phyloP scores from a whole-genome alignment of 35 echinoderm and acorn worm genomes.

The Acanthaster planci region DNA sequence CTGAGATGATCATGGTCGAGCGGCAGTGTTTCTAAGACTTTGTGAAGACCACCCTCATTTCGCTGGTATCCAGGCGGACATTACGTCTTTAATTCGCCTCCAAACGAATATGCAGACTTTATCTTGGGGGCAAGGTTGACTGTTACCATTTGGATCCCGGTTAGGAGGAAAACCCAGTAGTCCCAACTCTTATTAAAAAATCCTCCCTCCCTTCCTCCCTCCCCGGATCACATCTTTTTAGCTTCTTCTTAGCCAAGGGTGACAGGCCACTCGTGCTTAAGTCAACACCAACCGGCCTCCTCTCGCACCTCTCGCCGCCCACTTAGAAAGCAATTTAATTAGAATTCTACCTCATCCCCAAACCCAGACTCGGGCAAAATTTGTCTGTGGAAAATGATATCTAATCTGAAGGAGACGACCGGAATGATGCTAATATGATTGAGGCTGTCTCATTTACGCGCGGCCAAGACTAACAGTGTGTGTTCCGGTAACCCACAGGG shows the following conservation, averaged over 20 bases:
- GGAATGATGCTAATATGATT: conserved; percentile 10
- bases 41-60: too few species aligned
- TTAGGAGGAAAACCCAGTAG: neutral
- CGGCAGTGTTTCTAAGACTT: too few species aligned
- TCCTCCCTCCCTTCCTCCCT: neutral
- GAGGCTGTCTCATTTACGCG: neutral
- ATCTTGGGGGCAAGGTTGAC: too few species aligned
- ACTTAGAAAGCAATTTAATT: conserved; percentile 22
- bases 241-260: conserved; percentile 8
- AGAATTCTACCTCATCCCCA: conserved; percentile 3
- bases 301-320: conserved; percentile 1
- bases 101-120: too few species aligned
- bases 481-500: neutral
- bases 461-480: neutral
- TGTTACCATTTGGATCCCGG: too few species aligned
- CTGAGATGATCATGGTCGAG: too few species aligned
- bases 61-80: too few species aligned
- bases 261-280: conserved; percentile 20
- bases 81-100: too few species aligned
- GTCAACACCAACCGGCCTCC: conserved; percentile 5
- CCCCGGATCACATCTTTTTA: neutral
- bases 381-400: neutral
- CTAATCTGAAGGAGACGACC: neutral
- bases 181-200: neutral
- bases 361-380: neutral